These are phyloP conservation scores for Gymnoscopelus microlampas DNA, from an alignment of 2,797 vertebrate species.

Conservation along the genomic window DNA sequence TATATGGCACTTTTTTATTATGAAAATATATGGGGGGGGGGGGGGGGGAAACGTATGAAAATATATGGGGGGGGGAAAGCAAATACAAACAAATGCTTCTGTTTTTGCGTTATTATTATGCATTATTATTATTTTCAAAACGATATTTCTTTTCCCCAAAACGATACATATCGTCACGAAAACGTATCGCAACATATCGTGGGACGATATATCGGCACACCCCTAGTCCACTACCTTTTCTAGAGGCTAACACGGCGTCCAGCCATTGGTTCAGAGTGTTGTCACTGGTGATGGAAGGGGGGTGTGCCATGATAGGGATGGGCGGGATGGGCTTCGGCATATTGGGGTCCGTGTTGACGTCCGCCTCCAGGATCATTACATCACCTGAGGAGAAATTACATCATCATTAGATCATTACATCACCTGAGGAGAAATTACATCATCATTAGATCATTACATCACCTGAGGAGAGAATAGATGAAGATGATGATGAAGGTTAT, in stretches of 20 bases:
- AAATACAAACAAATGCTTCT: too few species aligned
- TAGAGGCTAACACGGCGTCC: slow-evolving; percentile 78
- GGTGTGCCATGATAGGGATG: slow-evolving; percentile 89
- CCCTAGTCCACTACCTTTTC: slow-evolving; percentile 75
- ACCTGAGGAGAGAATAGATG: slow-evolving; percentile 60
- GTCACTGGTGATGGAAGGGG: slow-evolving; percentile 83
- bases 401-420: slow-evolving; percentile 70
- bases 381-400: slow-evolving; percentile 63
- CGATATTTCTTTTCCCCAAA: too few species aligned
- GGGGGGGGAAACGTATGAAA: too few species aligned
- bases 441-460: slow-evolving; percentile 70
- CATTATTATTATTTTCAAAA: too few species aligned
- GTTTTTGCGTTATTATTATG: too few species aligned
- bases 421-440: slow-evolving; percentile 73
- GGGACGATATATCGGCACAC: background rate
- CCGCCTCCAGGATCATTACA: slow-evolving; percentile 86
- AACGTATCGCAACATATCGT: too few species aligned
- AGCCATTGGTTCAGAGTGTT: slow-evolving; percentile 88
- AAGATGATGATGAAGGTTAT: too few species aligned
- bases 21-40: too few species aligned
- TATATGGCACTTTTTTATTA: too few species aligned
- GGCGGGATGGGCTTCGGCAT: slow-evolving; percentile 74
- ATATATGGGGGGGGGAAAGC: too few species aligned
- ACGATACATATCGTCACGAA: too few species aligned
- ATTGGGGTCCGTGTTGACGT: slow-evolving; percentile 81